A percentile compares a stretch with the other conserved stretches of the same genome.
Evolutionary conservation across 2,797 vertebrate genomes (phyloP).

Genomic region (Anguilla megastoma): DNA sequence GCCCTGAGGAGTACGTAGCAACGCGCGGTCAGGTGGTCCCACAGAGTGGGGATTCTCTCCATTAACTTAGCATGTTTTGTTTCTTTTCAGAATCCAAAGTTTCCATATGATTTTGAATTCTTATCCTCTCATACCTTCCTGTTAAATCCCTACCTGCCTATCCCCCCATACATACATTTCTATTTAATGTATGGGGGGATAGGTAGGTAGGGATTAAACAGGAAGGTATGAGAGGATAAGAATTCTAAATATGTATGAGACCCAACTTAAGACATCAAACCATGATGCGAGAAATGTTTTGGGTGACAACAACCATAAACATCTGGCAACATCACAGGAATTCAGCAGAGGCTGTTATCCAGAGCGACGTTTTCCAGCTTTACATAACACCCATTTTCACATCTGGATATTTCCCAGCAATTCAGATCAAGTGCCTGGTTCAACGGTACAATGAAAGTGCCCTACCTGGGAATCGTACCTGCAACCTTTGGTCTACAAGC

Average conservation of each 20-base stretch:
- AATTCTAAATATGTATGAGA: not conserved
- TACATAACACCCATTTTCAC: no score
- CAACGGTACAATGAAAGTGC: no score
- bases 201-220: not conserved
- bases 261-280: not conserved
- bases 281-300: not conserved
- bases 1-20: conserved; percentile 70
- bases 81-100: not conserved
- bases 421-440: no score
- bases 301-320: not conserved
- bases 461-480: no score
- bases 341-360: no score
- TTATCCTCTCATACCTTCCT: no score
- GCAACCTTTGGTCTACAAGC: no score
- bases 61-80: no score
- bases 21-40: not conserved
- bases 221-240: not conserved
- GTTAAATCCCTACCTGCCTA: no score
- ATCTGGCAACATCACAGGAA: not conserved
- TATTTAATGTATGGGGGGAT: not conserved
- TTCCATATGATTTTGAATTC: no score
- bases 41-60: not conserved
- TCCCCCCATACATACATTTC: not conserved
- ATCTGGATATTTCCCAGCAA: no score
- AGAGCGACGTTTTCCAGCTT: no score